Base-by-base conservation (phyloP, 2,797 vertebrate species). In the Pseudochirops corinnae region DNA sequence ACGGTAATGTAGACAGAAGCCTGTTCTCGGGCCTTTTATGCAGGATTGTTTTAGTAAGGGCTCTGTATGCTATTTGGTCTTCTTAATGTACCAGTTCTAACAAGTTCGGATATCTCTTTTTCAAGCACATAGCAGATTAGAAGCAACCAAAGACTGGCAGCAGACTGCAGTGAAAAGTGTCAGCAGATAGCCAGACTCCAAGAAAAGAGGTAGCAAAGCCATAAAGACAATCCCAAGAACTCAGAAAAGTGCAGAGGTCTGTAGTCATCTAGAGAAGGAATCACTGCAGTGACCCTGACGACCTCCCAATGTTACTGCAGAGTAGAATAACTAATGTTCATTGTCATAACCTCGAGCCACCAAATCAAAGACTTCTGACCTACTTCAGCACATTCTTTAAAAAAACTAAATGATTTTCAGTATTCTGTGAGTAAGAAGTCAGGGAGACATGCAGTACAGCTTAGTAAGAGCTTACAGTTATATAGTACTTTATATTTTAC, bases 31-130 rank as follows among this genome's bases (percentile, higher is more conserved):
- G 39, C 74, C 74, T 46, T 87, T 50, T 26, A 50, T 50, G 74
- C 74, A 50, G 39, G 93, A 0, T 96, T 96, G 96, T 55, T 93
- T 94, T 93, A 26, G 92, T 97, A 90, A 91, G 11, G 94, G 39
- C 60, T 55, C 93, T 90, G 24, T 93, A 14, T 56, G 7, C 74
- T 94, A 57, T 95, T 50, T 52, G 55, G 21, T 91, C 4, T 82
- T 93, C 87, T 93, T 93, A 67, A 91, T 82, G 39, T 50, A 74
- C 62, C 39, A 95, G 74, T 92, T 94, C 58, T 57, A 95, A 57
- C 57, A 92, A 5, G 82, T 31, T 91, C 50, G 91, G 11, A 21
- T 95, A 9, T 96, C 31, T 94, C 12, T 52, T 96, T 92, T 39
- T 21, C 52, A 96, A 95, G 56, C 50, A 55, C 94, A 94, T 94